Percentiles rank a stretch among this genome's conserved stretches.
Conservation (phyloP, 2,113 vertebrate genomes). For the Thryonomys swinderianus region DNA sequence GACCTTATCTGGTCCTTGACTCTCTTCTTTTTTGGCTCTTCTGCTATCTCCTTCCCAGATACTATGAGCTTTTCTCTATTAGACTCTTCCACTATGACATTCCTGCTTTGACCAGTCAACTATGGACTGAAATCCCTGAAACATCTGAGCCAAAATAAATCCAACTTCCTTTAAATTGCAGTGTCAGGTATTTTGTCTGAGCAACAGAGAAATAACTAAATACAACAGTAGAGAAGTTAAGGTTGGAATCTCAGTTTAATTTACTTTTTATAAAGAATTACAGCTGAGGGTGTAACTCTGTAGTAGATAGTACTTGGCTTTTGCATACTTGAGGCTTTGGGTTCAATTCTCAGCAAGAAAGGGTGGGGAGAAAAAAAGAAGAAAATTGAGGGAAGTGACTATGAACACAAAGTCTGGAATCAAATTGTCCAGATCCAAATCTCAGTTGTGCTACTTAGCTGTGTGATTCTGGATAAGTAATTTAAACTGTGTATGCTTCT, state of each 20-base stretch:
- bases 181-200: neutral
- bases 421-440: neutral
- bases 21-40: neutral
- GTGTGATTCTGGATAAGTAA: neutral
- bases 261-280: neutral
- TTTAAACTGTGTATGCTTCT: neutral
- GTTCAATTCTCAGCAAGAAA: neutral
- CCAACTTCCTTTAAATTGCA: neutral
- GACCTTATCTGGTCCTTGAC: neutral
- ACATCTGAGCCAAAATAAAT: neutral
- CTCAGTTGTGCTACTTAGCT: neutral
- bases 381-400: neutral
- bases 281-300: neutral
- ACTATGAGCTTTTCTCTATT: neutral
- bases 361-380: neutral
- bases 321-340: neutral
- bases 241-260: neutral
- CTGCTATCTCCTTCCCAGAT: neutral
- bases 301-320: neutral
- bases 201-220: neutral
- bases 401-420: slow-evolving; percentile 11
- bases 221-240: neutral
- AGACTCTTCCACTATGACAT: neutral
- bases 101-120: neutral
- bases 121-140: neutral